Base-by-base conservation (phyloP, 2,888 invertebrate genomes). In the Carabus problematicus region DNA sequence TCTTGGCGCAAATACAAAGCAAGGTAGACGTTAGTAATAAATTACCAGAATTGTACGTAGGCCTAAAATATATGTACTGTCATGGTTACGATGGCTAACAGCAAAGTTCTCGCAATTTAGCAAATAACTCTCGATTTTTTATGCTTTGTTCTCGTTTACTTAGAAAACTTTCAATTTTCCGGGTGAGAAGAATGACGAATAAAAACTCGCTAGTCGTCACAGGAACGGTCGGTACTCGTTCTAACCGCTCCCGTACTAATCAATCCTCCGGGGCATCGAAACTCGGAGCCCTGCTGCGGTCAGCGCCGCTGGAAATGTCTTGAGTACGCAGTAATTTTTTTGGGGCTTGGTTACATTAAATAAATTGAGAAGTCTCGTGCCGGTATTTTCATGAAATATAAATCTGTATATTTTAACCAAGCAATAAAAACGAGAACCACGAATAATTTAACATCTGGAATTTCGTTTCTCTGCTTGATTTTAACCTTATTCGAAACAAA, bases 61-160 rank as follows among this genome's bases (percentile, higher is more conserved):
- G 9, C 61, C 14, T 52, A 42, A 49, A 63, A 63, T 63, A 63
- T 52, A 63, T 63, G 52, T 40, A 29, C 29, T 18, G 16, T 18
- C 47, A 63, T 63, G 12, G 45, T 12, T 11, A 45, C 42, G 59
- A 40, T 41, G 19, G 14, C 41, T 29, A 29, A 45, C 19, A 14
- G 40, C 39, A 41, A 16, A 40, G 41, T 42, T 63, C 47, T 41
- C 41, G 54, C 19, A 54, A 63, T 63, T 63, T 63, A 49, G 52
- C 63, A 64, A 64, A 64, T 64, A 64, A 54, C 64, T 19, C 19
- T 61, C 64, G 29, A 64, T 64, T 64, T 64, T 64, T 64, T 64
- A 55, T 9, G 19, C 43, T 42, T 64, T 64, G 64, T 64, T 64
- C 42, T 14, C 61, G 45, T 61, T 12, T 64, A 64, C 41, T 55